Evolutionary conservation across 2,797 vertebrate species (phyloP), one percentile per base, ranked within the genome.

Genomic region (Pantherophis vulpinus): DNA sequence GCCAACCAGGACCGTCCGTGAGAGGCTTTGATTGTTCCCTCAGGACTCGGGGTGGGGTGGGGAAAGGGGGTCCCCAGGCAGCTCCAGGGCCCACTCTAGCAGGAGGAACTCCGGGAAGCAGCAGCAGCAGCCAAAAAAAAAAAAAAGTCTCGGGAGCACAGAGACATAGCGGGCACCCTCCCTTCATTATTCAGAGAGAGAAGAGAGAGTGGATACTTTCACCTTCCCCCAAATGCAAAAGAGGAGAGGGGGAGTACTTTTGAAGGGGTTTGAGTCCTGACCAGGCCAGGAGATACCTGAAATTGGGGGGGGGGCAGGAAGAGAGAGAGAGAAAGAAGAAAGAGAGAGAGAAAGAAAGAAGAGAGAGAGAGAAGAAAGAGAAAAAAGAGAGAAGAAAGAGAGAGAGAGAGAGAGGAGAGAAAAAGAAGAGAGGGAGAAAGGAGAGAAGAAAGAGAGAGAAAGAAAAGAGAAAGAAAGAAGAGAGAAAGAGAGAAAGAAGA

Each of bases 301-400:
- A 54, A 86, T 54, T 51, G 12, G 20, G 10, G 47, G 4, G 0
- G 0, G 42, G 20, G 5, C 9, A 11, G 14, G 42, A 5, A 18
- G 1, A 11, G 20, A 20, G 2, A 23, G 23, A 2, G 8, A 10
- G 13, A 7, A 2, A 2, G 42, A 2, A 4, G 32, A 32, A 3
- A 42, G 37, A 42, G 32, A 79, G 9, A 12, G 27, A 4, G 3
- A 63, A 0, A 4, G 6, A 23, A 1, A n/a, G 2, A 3, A 5
- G 13, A 29, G 20, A 7, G 59, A 23, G 2, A 4, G 8, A 10
- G 0, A 0, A 4, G 0, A 2, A 1, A 2, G 29, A 8, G 20
- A 47, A 5, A 6, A 5, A 5, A 5, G 6, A 56, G 55, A 56
- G 13, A 2, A 0, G 1, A 1, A 0, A 18, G 16, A 6, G 1